Percentiles rank a stretch among this genome's conserved stretches.
Conservation (phyloP, 2,888 invertebrate species). For the Hypomecis atomaria region DNA sequence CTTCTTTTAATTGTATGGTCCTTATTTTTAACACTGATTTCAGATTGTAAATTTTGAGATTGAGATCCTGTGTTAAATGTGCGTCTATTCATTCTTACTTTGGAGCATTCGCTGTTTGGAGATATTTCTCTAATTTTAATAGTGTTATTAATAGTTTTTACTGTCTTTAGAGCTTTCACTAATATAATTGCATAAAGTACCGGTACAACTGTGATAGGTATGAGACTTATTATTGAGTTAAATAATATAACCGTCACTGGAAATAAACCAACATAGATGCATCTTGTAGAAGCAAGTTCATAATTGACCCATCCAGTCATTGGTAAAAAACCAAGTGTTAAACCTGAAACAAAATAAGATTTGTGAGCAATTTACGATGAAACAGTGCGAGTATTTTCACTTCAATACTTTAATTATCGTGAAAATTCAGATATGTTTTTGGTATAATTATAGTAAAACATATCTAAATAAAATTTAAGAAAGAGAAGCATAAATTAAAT, state of each 20-base stretch:
- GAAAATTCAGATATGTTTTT: no score
- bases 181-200: conserved; percentile 85
- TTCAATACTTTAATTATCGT: no score
- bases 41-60: conserved; percentile 43
- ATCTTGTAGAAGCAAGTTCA: conserved; percentile 61
- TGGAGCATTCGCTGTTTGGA: conserved; percentile 48
- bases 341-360: conserved; percentile 65
- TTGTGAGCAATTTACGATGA: not conserved
- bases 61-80: conserved; percentile 46
- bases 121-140: conserved; percentile 52
- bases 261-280: conserved; percentile 84
- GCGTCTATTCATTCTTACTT: conserved; percentile 67
- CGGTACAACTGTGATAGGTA: conserved; percentile 76
- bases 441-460: no score
- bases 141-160: conserved; percentile 59
- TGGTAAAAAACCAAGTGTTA: conserved; percentile 85
- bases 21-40: conserved; percentile 36
- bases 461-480: no score
- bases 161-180: conserved; percentile 82
- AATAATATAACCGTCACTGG: conserved; percentile 83
- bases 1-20: conserved; percentile 58
- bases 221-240: conserved; percentile 81
- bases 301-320: conserved; percentile 82
- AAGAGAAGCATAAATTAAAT: no score
- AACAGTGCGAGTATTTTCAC: not conserved